Evolutionary conservation across 35 echinoderm and acorn worm species (phyloP).

Genomic region (Ophiothrix spiculata): DNA sequence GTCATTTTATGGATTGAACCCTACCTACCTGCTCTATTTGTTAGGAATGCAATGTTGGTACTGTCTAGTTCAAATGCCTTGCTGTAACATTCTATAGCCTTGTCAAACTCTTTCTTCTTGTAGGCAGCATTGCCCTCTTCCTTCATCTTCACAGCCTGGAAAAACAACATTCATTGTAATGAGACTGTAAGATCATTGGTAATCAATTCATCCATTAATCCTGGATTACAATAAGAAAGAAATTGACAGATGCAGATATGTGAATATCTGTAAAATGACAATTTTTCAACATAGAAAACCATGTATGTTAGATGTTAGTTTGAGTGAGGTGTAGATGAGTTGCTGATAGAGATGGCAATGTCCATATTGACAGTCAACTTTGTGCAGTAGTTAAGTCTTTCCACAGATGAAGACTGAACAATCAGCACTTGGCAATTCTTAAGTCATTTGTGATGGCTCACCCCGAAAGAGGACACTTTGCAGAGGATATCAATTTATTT

Average conservation of each 20-base stretch:
- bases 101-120: conserved; percentile 87
- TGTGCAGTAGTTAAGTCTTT: too few species aligned
- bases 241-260: too few species aligned
- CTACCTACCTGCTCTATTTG: conserved; percentile 88
- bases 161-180: neutral
- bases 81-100: conserved; percentile 82
- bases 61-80: conserved; percentile 86
- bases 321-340: conserved; percentile 68
- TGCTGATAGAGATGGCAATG: neutral
- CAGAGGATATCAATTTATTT: too few species aligned
- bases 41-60: conserved; percentile 68
- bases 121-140: conserved; percentile 86
- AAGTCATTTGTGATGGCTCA: too few species aligned
- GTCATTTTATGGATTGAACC: too few species aligned
- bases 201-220: too few species aligned
- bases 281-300: conserved; percentile 77
- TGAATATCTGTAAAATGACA: too few species aligned
- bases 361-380: too few species aligned
- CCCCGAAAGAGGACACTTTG: too few species aligned
- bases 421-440: too few species aligned
- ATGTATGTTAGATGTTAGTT: conserved; percentile 80
- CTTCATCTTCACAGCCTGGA: conserved; percentile 82
- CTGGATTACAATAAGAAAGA: too few species aligned
- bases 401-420: too few species aligned
- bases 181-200: conserved; percentile 44